Evolutionary conservation across 1,140 invertebrate genomes (phyloP), one percentile per base, ranked within the genome.

Genomic region (Fopius arisanus): DNA sequence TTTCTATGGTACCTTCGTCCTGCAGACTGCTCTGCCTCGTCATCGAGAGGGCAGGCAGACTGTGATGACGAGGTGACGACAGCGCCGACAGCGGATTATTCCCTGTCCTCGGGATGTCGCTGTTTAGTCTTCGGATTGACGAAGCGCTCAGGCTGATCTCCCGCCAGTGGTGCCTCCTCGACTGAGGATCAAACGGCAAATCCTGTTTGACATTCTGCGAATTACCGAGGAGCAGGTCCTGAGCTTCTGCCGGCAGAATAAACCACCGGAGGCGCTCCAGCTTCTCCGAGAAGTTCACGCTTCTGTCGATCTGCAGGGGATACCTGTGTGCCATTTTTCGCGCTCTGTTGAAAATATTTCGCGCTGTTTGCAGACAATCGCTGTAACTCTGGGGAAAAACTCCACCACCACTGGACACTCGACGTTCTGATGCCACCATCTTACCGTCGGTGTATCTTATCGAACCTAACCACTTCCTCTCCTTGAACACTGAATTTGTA

Each of bases 201-300:
- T 91, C 90, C 76, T 93, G 92, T 83, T 93, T 93, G 0, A 94
- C 92, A 78, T 93, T 94, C 54, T 91, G 90, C 14, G 92, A 94
- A 77, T 92, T 90, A 16, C 92, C 93, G 0, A 93, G 86, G 0
- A 94, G 81, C 3, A 94, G 86, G 78, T 93, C 92, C 82, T 94
- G 93, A 2, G 93, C 93, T 84, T 94, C 93, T 78, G 91, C 91
- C 0, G 93, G 93, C 54, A 97, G 85, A 89, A 97, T 92, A 83
- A 96, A 97, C 96, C 96, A 97, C 68, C 95, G 88, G 12, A 96
- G 86, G 66, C 90, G 88, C 75, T 94, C 91, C 21, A 92, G 90
- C 54, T 91, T 85, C 40, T 91, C 89, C 79, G 93, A 91, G 40
- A 96, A 91, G 16, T 79, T 86, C 9, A 93, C 89, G 70, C 90